phyloP scores from a whole-genome alignment of 2,113 vertebrate species.

The Gadus macrocephalus region DNA sequence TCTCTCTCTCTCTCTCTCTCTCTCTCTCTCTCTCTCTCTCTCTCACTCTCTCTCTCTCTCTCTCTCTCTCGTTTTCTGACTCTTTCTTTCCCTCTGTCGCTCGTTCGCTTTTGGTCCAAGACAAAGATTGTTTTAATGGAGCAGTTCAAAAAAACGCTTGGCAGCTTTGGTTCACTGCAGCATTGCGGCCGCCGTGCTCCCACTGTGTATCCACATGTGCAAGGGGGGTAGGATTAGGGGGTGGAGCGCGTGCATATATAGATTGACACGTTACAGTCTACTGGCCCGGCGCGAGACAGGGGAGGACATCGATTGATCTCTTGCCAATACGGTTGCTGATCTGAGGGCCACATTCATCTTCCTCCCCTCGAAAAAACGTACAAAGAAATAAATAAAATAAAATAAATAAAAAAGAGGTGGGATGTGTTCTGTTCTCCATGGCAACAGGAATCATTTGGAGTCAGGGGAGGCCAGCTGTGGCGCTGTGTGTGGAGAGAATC shows the following conservation, averaged over 20 bases:
- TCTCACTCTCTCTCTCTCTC: too few relatives aligned
- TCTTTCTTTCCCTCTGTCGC: conserved; percentile 33
- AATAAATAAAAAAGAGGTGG: conserved; percentile 14
- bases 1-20: not conserved
- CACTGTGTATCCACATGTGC: conserved; percentile 17
- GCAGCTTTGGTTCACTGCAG: conserved; percentile 60
- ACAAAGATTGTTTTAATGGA: conserved; percentile 70
- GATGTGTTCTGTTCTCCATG: conserved; percentile 54
- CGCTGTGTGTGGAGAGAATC: conserved; percentile 46
- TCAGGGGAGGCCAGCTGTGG: conserved; percentile 51
- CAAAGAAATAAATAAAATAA: conserved; percentile 2
- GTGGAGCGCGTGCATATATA: conserved; percentile 40
- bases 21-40: conserved; percentile 35
- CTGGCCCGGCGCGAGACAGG: conserved; percentile 54
- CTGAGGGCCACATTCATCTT: conserved; percentile 62
- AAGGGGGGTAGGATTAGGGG: conserved; percentile 46
- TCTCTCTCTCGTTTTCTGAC: not conserved
- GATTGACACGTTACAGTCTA: conserved; percentile 70
- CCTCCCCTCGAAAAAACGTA: conserved; percentile 42
- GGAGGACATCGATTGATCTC: conserved; percentile 60
- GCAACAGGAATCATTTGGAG: conserved; percentile 53
- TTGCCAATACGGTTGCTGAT: conserved; percentile 64
- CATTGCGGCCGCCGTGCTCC: conserved; percentile 23
- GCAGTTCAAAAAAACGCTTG: conserved; percentile 58
- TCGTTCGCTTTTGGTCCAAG: conserved; percentile 59